A percentile compares a stretch with the other conserved stretches of the same genome.
Conservation (phyloP, 2,888 invertebrate species). For the Brachynemurus nebulosus region DNA sequence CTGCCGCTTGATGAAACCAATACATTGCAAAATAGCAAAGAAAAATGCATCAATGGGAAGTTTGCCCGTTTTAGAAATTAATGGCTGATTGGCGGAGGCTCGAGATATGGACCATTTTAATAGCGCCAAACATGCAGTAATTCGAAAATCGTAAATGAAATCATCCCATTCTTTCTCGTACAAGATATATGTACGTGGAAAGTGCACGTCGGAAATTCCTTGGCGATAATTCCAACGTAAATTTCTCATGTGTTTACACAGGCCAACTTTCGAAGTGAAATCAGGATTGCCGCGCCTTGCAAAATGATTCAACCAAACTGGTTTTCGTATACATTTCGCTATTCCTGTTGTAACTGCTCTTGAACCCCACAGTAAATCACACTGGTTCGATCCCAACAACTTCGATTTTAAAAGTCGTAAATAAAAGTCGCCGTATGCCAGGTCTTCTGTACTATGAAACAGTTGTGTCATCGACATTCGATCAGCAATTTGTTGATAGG, state of each 20-base stretch:
- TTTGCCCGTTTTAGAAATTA: slow-evolving; percentile 38
- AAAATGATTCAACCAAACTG: slow-evolving; percentile 21
- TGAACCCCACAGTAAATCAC: slow-evolving; percentile 54
- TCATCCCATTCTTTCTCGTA: slow-evolving; percentile 41
- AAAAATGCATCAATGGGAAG: slow-evolving; percentile 43
- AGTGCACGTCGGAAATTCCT: slow-evolving; percentile 46
- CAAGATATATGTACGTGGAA: slow-evolving; percentile 58
- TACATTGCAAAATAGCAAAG: slow-evolving; percentile 57
- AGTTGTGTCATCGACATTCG: slow-evolving; percentile 9
- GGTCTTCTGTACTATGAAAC: slow-evolving; percentile 22
- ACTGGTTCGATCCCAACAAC: slow-evolving; percentile 43
- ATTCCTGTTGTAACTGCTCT: slow-evolving; percentile 21
- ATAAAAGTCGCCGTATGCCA: slow-evolving; percentile 22
- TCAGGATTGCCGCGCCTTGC: slow-evolving; percentile 26
- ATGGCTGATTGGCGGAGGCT: slow-evolving; percentile 27
- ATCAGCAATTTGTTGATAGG: slow-evolving; percentile 23
- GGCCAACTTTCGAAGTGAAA: slow-evolving; percentile 37
- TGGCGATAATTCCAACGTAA: slow-evolving; percentile 50
- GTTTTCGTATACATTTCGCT: slow-evolving; percentile 27
- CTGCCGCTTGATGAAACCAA: slow-evolving; percentile 44
- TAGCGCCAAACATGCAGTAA: slow-evolving; percentile 64
- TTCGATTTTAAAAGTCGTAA: slow-evolving; percentile 38
- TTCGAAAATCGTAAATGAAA: slow-evolving; percentile 57
- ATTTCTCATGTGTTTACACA: slow-evolving; percentile 41
- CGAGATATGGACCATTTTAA: slow-evolving; percentile 45